Evolutionary conservation across 2,113 vertebrate genomes (phyloP).

Genomic region (Crotalus helleri): DNA sequence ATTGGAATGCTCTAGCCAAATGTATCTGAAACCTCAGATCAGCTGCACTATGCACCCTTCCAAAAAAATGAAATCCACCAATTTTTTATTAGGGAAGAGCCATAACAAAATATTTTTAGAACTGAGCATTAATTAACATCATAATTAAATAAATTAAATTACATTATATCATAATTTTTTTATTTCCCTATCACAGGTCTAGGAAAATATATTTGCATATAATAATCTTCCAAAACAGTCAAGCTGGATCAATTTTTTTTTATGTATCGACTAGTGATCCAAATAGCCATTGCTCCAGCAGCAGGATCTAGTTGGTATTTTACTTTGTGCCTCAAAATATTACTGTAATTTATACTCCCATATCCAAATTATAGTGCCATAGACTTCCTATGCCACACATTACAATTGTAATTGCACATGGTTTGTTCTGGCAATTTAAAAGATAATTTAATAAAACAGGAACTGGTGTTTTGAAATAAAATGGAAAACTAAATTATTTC

Average conservation of each 20-base stretch:
- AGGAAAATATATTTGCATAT: background rate
- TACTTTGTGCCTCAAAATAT: background rate
- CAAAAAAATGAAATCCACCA: background rate
- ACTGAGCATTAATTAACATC: background rate
- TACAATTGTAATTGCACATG: background rate
- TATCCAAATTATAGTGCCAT: background rate
- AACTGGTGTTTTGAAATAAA: background rate
- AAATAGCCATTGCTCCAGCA: background rate
- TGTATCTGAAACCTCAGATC: background rate
- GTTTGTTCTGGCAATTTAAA: background rate
- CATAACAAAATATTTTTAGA: background rate
- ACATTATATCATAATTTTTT: background rate
- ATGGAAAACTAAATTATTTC: background rate
- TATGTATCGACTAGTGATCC: background rate
- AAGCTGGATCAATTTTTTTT: background rate
- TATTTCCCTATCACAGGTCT: background rate
- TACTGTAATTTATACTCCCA: background rate
- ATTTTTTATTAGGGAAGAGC: background rate
- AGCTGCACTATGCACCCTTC: background rate
- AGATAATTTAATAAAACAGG: background rate
- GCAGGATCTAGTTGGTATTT: background rate
- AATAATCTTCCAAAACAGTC: background rate
- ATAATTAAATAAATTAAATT: background rate
- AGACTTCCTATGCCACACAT: background rate
- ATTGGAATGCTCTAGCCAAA: background rate